Base-by-base conservation (phyloP, 2,797 vertebrate species). In the Coilia nasus region DNA sequence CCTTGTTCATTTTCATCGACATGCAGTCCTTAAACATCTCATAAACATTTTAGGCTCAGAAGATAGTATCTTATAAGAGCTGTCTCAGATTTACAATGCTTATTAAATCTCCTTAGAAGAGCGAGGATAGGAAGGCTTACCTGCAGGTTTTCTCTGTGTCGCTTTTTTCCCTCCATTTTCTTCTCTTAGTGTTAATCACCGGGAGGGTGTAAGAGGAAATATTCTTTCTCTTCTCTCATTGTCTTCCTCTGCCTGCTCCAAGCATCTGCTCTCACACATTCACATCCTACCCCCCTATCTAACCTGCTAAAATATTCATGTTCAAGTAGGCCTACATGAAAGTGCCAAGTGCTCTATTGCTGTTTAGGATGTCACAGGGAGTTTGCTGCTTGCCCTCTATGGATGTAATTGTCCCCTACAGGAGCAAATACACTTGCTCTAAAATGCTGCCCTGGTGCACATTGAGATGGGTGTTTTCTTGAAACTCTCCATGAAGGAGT, bases 341-440 rank as follows among this genome's bases (percentile, higher is more conserved):
- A 78, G 44, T 78, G 71, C 3, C 6, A 44, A 84, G 56, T 15
- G 54, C 17, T 82, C 60, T 80, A 64, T 82, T 64, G 81, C 56
- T 21, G 67, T 81, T n/a, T 83, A 35, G 82, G 84, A 84, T 84
- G 67, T 83, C 54, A 78, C 84, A 9, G 31, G 21, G 35, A 44
- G 31, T 21, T 78, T 78, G 67, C 31, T 31, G 15, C 31, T 71
- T 3, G 28, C 67, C 6, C 25, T 31, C 19, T 41, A 31, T 75
- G 67, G 67, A 6, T 78, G 71, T 78, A 4, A 78, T 21, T n/a
- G 35, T 44, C 17, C 71, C 71, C 35, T n/a, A 5, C 35, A 19
- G 28, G 14, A 41, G 67, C 17, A 41, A 0, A 35, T 12, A 19
- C 15, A 7, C 31, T 19, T 19, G 14, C 28, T 28, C 14, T 28